Evolutionary conservation across 2,113 vertebrate genomes (phyloP).

Genomic region (Semnornis frantzii): DNA sequence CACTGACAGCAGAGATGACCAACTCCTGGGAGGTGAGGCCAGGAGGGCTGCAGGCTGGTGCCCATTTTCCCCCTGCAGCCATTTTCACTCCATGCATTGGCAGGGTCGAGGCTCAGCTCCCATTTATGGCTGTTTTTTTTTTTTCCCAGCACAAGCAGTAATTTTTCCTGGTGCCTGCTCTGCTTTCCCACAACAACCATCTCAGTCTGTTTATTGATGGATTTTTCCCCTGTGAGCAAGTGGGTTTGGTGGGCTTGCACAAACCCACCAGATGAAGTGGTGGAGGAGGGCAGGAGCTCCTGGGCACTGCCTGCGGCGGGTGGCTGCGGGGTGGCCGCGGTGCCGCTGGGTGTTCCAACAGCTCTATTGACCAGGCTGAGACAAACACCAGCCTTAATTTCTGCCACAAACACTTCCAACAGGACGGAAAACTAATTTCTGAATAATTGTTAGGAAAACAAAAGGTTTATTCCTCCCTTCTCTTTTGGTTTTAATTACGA

Average conservation of each 20-base stretch:
- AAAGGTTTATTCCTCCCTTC: neutral
- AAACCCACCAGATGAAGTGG: fast-evolving
- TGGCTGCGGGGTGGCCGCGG: fast-evolving
- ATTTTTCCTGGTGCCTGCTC: neutral
- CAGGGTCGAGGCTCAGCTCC: neutral
- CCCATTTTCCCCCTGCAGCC: fast-evolving
- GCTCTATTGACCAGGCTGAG: neutral
- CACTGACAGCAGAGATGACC: neutral
- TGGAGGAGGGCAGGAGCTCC: neutral
- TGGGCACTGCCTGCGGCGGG: neutral
- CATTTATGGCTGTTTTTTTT: neutral
- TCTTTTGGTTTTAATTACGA: slow-evolving; percentile 57
- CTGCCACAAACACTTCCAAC: neutral
- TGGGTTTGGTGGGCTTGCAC: neutral
- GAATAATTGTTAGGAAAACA: neutral
- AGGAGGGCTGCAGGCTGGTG: neutral
- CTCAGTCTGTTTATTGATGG: neutral
- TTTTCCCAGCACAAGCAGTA: no score
- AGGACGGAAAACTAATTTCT: neutral
- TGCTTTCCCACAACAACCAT: neutral
- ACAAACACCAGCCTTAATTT: neutral
- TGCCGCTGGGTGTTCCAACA: fast-evolving
- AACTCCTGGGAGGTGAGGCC: neutral
- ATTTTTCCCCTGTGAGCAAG: neutral
- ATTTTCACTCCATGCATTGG: no score